These are phyloP conservation scores for Drosophila nebulosa DNA, from an alignment of 1,140 invertebrate genomes.

Conservation along the genomic window DNA sequence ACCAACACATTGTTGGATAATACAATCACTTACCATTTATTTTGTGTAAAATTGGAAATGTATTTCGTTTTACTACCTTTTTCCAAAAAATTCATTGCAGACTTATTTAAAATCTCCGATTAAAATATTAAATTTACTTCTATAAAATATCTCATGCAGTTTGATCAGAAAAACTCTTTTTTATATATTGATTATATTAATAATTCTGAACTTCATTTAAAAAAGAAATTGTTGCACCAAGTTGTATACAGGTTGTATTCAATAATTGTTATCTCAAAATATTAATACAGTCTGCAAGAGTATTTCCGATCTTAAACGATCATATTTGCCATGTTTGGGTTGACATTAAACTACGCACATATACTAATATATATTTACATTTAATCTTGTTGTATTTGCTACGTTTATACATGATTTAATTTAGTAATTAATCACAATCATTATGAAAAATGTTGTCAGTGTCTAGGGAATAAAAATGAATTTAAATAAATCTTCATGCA, in stretches of 20 bases:
- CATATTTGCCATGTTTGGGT: neutral
- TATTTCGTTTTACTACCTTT: no score
- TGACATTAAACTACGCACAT: neutral
- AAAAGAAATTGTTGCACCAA: no score
- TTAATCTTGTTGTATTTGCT: neutral
- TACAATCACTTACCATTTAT: neutral
- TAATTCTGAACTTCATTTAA: no score
- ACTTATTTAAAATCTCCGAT: no score
- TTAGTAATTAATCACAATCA: neutral
- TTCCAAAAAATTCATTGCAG: no score
- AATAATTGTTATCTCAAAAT: no score
- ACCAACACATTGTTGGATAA: neutral
- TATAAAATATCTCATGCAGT: no score
- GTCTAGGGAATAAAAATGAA: neutral
- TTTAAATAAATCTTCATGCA: neutral
- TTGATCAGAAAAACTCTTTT: no score
- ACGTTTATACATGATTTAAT: neutral
- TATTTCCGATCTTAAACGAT: neutral
- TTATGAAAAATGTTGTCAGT: neutral
- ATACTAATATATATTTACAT: neutral
- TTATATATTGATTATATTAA: no score
- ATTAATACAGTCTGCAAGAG: neutral
- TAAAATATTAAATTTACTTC: no score
- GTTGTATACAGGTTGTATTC: no score
- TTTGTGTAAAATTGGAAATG: neutral